Percentiles rank a stretch among this genome's conserved stretches.
phyloP scores from a whole-genome alignment of 2,113 vertebrate genomes.

The Uropsilus gracilis region DNA sequence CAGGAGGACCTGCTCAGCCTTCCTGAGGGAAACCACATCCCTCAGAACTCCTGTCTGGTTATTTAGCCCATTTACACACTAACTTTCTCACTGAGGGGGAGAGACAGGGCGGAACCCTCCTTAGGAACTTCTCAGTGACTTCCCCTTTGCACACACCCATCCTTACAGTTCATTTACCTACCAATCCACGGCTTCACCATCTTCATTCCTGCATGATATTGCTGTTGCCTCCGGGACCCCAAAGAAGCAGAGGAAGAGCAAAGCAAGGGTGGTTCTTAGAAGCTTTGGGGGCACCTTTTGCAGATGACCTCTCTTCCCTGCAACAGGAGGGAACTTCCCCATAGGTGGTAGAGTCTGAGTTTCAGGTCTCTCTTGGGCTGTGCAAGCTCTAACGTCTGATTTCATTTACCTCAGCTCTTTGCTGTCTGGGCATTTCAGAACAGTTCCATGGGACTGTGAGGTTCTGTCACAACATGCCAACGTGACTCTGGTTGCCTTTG shows the following conservation, averaged over 20 bases:
- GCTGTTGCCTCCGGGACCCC: constrained; percentile 58
- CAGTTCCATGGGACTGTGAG: neutral
- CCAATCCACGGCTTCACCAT: constrained; percentile 93
- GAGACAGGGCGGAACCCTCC: neutral
- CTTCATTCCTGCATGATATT: constrained; percentile 93
- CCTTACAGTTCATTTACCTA: constrained; percentile 82
- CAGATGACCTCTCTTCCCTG: neutral
- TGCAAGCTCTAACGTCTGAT: neutral
- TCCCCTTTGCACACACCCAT: neutral
- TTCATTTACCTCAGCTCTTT: neutral
- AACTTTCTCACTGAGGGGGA: neutral
- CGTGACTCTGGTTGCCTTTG: constrained; percentile 56
- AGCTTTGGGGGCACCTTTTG: constrained; percentile 75
- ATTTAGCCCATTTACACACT: neutral
- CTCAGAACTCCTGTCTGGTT: neutral
- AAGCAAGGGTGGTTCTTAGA: neutral
- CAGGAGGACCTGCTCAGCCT: neutral
- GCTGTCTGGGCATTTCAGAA: constrained; percentile 2
- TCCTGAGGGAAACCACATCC: neutral
- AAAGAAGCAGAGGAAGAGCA: constrained; percentile 68
- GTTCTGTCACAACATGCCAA: constrained; percentile 58
- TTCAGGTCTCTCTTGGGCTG: neutral
- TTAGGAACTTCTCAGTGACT: neutral
- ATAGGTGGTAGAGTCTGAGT: neutral
- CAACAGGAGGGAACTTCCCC: constrained; percentile 1